A percentile compares a stretch with the other conserved stretches of the same genome.
These are phyloP conservation scores for Lepidurus packardi DNA, from an alignment of 1,140 invertebrate species.

Conservation along the genomic window DNA sequence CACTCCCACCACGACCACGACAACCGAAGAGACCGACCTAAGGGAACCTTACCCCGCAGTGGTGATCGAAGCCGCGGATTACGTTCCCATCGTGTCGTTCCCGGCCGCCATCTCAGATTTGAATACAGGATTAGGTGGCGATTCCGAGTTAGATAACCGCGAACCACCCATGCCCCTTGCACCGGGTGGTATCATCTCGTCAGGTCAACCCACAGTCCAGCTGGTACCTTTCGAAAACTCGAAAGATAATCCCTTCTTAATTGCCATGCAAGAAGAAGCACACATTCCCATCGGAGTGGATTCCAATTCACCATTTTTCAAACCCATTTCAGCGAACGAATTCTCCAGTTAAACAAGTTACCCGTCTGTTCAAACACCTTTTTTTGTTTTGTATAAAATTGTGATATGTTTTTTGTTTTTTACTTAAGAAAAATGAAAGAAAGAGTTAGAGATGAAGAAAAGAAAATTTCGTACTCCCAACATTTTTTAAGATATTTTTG, in stretches of 20 bases:
- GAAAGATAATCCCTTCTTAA: slow-evolving; percentile 25
- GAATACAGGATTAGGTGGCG: neutral
- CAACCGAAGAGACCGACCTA: neutral
- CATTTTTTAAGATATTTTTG: neutral
- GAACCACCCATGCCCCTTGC: neutral
- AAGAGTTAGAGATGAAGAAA: too few species aligned
- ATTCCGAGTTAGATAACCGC: neutral
- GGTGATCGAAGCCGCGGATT: neutral
- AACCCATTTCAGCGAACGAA: slow-evolving; percentile 9
- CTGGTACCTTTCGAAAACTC: slow-evolving; percentile 8
- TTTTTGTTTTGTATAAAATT: neutral
- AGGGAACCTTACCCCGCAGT: neutral
- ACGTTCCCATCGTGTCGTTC: neutral
- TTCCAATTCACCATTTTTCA: neutral
- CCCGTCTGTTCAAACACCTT: neutral
- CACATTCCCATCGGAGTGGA: neutral
- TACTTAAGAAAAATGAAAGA: neutral
- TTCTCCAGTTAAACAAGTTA: neutral
- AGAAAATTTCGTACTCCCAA: neutral
- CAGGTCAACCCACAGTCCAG: neutral
- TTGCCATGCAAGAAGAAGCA: slow-evolving; percentile 27
- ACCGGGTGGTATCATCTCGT: slow-evolving; percentile 26
- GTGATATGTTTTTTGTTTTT: slow-evolving; percentile 1
- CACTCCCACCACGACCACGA: neutral
- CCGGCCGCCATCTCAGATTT: neutral